Base-by-base conservation (phyloP, 23 tunicate species). In the Botrylloides violaceus region DNA sequence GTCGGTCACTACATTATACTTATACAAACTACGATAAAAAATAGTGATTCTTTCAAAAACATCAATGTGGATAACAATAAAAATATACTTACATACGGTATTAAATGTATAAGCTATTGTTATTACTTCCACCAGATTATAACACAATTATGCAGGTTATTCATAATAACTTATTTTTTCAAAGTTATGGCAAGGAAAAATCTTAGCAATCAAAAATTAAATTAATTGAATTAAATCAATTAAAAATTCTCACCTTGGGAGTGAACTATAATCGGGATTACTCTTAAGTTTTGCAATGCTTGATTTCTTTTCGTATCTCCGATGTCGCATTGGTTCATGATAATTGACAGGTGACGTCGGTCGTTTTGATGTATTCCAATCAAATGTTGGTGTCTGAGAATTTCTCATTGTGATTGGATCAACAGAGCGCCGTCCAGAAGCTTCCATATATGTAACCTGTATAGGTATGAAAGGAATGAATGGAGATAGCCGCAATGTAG, bases 231-330 rank as follows among this genome's bases (percentile, higher is more conserved):
- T n/a, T n/a, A n/a, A n/a, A 27, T 32, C 7, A 0, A n/a, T 12
- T 4, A 27, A 23, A 1, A 15, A 1, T n/a, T n/a, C 66, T 32
- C 28, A 84, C 94, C 94, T 85, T 48, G 94, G 94, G 26, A 85
- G 64, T 25, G 94, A 85, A 37, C 84, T 85, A 53, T 85, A 79
- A 38, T 60, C 61, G 25, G 68, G 47, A 3, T 59, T 36, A 27
- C 75, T 25, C 74, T 85, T 68, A 0, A 12, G 36, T 23, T 68
- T 68, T 9, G 20, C 22, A 1, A 68, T 9, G 37, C 33, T 31
- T 2, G 70, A 32, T 4, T 32, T 59, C 21, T 27, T 59, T 32
- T 59, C 49, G 12, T 24, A 35, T 19, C 59, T 62, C 9, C 49
- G 20, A 3, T 75, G 79, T 15, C 31, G 36, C 34, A 20, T 57